These are phyloP conservation scores for Oreonectes daqikongensis DNA, from an alignment of 2,797 vertebrate genomes.

Conservation along the genomic window DNA sequence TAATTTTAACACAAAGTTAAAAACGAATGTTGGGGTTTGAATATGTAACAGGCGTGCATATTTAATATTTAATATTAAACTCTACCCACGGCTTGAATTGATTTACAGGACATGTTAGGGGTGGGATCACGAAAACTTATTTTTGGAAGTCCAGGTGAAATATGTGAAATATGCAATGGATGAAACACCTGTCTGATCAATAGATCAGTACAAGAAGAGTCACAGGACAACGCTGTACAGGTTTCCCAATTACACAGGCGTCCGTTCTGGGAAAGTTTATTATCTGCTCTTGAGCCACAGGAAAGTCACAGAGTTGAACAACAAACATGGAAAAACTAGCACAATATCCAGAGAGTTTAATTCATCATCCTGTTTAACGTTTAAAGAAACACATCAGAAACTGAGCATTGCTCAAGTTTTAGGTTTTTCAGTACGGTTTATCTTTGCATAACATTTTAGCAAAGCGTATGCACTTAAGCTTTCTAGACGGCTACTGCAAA, in stretches of 20 bases:
- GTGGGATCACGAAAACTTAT: constrained; percentile 1
- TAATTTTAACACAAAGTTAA: constrained; percentile 6
- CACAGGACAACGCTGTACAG: constrained; percentile 32
- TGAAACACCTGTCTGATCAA: constrained; percentile 3
- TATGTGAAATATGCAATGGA: constrained; percentile 48
- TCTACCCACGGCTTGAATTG: constrained; percentile 29
- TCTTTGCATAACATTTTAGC: not conserved
- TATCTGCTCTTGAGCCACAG: not conserved
- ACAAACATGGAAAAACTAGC: not conserved
- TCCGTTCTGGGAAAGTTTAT: not conserved
- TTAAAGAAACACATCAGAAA: not conserved
- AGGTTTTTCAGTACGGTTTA: not conserved
- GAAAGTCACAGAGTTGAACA: not conserved
- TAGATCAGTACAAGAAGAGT: constrained; percentile 18
- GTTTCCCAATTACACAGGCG: constrained; percentile 8
- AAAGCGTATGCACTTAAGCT: not conserved
- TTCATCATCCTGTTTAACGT: not conserved
- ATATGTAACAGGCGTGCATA: constrained; percentile 38
- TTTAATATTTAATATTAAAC: not conserved
- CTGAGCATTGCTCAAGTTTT: not conserved
- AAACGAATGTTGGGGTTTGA: constrained; percentile 27
- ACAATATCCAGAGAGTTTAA: not conserved
- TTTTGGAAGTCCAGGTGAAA: constrained; percentile 24
- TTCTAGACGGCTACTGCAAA: not conserved
- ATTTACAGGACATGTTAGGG: constrained; percentile 30